Base-by-base conservation (phyloP, 1,140 invertebrate genomes). In the Chlorops oryzae region DNA sequence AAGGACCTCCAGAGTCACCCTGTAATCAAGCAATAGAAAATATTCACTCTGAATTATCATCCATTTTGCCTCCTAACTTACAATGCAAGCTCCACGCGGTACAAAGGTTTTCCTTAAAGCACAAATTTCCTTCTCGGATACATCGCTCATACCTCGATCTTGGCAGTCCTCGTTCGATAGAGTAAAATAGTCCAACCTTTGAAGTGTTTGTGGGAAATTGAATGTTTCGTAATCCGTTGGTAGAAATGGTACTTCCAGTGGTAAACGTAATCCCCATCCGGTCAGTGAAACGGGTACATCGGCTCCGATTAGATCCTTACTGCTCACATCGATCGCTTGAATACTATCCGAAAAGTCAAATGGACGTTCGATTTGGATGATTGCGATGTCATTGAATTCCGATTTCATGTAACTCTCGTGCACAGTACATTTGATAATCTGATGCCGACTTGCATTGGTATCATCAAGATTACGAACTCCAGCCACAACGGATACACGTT, bases 1-100 rank as follows among this genome's bases (percentile, higher is more conserved):
- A 52, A 7, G 86, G 84, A 22, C 86, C 86, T 18, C 85, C 85
- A 27, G 84, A 87, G 59, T 88, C 85, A 22, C 85, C 85, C 75
- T 85, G 75, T 7, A 17, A 24, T 24, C n/a, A 50, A 20, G 6
- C 12, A 32, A 56, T 6, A 20, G 18, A 17, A 17, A 12, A 7
- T 35, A 21, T 47, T 24, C 3, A 28, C 25, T 12, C 1, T 35
- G n/a, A n/a, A n/a, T n/a, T n/a, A n/a, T 15, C 34, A 35, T 17
- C n/a, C 28, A 32, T 32, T 32, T 32, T 32, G 7, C 7, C 7
- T 5, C 15, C n/a, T 7, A 42, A 49, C 63, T 59, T 34, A 70
- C 67, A 37, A 63, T 59, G 28, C 71, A 73, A 10, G 74, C 74
- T n/a, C 76, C 76, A 51, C 73, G 60, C 15, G 71, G 61, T 10